Percentiles rank a stretch among this genome's conserved stretches.
These are phyloP conservation scores for Ia io DNA, from an alignment of 2,113 vertebrate species.

Conservation along the genomic window DNA sequence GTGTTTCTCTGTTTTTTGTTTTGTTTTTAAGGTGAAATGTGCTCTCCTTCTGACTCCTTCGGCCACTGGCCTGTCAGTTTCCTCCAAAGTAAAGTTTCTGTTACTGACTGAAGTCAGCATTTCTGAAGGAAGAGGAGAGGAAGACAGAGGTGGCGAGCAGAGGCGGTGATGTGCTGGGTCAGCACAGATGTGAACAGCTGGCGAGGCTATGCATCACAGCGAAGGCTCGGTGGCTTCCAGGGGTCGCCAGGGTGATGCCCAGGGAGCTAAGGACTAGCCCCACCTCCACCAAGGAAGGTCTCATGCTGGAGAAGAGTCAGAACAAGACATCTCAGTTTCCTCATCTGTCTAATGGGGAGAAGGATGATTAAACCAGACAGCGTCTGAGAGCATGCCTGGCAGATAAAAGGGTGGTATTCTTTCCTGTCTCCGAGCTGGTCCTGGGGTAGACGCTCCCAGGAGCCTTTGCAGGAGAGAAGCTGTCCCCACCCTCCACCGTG, in stretches of 20 bases:
- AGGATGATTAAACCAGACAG: fast-evolving
- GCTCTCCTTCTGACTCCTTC: no score
- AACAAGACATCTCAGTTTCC: background rate
- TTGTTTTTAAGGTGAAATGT: background rate
- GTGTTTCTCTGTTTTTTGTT: background rate
- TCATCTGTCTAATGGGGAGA: conserved; percentile 21
- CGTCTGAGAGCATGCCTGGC: background rate
- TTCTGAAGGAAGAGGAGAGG: conserved; percentile 44
- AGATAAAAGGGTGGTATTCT: background rate
- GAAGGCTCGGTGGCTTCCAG: background rate
- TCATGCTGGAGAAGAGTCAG: background rate
- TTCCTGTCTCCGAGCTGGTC: background rate
- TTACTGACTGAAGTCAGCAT: conserved; percentile 23
- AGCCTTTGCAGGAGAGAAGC: background rate
- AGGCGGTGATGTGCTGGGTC: conserved; percentile 34
- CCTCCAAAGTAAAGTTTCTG: conserved; percentile 11
- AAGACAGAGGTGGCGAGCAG: conserved; percentile 43
- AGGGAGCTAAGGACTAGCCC: background rate
- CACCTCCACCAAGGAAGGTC: background rate
- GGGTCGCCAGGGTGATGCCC: background rate
- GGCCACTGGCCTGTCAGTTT: background rate
- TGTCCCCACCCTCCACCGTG: background rate
- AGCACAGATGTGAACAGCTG: conserved; percentile 27
- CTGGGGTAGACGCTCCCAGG: background rate
- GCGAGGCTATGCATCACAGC: fast-evolving